Evolutionary conservation across 64 coral and sea anemone species (phyloP), one percentile per base, ranked within the genome.

Genomic region (Stichodactyla mertensii): DNA sequence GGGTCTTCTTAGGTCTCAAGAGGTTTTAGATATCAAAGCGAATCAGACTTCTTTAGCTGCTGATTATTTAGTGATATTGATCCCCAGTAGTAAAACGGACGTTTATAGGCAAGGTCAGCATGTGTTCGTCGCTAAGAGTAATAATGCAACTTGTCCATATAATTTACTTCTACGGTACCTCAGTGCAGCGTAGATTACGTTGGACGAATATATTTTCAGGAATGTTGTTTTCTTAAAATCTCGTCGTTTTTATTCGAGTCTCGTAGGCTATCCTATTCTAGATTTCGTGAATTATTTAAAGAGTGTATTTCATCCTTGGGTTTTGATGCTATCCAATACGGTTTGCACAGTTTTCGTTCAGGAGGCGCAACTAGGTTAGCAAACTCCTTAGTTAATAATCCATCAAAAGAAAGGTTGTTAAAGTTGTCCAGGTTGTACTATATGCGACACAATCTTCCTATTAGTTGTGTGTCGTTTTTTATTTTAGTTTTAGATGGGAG

Each of bases 321-420:
- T 80, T 88, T 57, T 55, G 10, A 61, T 10, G 11, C 74, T 14
- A 88, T 19, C 24, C 4, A 58, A 56, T 88, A 57, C 78, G 87
- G 87, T 5, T 55, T 88, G 6, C 77, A 88, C 20, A 88, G 77
- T 52, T 77, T 88, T 79, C 71, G 77, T 20, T 78, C 87, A 24
- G 87, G 87, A 4, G 77, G 87, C 5, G 87, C 77, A 22, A 80
- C 87, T 55, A 15, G 69, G 10, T 55, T 77, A 13, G 55, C 16
- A 36, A 78, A 80, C 27, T 26, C 54, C 1, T 20, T 36, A 28
- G 12, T 16, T 12, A 62, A 52, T 14, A n/a, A 57, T 12, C 20
- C 61, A 5, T 67, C 64, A 24, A 51, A 31, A 79, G 85, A 86
- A 61, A 86, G 85, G 64, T 19, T 86, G 28, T 67, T 86, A 64